Conservation (phyloP, 2,113 vertebrate species). For the Neotoma lepida region DNA sequence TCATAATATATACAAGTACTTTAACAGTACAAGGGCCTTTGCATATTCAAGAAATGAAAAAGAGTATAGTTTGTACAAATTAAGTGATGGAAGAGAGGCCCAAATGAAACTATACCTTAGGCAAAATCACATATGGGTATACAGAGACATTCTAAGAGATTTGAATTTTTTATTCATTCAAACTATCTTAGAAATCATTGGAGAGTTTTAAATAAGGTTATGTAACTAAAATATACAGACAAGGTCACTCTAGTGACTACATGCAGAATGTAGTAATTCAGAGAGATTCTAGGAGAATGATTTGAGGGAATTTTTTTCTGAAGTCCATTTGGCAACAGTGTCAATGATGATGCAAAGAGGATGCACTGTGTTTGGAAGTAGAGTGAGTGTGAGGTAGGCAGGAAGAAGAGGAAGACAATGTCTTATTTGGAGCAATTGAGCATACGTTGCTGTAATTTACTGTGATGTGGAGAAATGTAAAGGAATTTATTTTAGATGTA, state of each 20-base stretch:
- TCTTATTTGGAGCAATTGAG: neutral
- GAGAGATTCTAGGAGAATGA: neutral
- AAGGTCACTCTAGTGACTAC: neutral
- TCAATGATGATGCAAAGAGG: neutral
- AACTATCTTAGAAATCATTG: neutral
- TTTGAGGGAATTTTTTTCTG: neutral
- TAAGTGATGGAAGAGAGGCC: neutral
- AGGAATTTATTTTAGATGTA: neutral
- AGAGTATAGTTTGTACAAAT: neutral
- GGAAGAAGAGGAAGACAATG: neutral
- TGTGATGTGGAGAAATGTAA: neutral
- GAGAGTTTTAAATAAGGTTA: neutral
- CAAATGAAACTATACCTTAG: neutral
- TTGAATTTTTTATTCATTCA: neutral
- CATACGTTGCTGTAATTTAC: neutral
- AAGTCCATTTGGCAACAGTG: neutral
- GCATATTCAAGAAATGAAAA: neutral
- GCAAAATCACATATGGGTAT: neutral
- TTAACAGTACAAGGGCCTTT: neutral
- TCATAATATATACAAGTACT: neutral
- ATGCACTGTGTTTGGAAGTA: neutral
- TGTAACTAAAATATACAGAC: neutral
- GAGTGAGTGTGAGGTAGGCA: neutral
- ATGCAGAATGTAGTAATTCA: neutral
- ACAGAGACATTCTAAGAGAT: neutral